Conservation (phyloP, 2,113 vertebrate species). For the Paramormyrops kingsleyae region DNA sequence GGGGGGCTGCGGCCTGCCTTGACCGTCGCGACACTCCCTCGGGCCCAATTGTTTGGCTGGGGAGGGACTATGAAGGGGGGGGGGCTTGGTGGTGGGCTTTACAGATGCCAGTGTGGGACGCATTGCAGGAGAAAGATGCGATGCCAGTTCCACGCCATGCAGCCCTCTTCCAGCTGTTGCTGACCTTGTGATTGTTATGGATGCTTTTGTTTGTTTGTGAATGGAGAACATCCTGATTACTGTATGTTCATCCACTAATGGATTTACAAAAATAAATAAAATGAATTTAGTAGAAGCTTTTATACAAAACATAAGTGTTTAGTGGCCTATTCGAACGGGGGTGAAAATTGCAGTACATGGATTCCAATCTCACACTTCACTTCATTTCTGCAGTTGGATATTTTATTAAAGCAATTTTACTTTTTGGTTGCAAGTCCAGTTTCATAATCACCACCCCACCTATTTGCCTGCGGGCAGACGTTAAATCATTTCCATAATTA, state of each 20-base stretch:
- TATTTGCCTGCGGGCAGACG: not conserved
- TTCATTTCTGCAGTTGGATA: not conserved
- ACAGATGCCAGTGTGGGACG: not conserved
- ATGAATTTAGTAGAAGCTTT: not conserved
- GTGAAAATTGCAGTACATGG: not conserved
- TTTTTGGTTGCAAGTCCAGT: not conserved
- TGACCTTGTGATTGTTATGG: not conserved
- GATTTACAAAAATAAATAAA: not conserved
- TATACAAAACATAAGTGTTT: not conserved
- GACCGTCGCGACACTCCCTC: not conserved
- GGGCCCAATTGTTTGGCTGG: not conserved
- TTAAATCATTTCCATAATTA: not conserved
- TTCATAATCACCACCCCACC: not conserved
- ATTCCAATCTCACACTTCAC: not conserved
- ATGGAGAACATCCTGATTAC: not conserved
- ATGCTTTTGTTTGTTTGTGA: not conserved
- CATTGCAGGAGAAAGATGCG: not conserved
- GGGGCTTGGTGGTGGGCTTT: not conserved
- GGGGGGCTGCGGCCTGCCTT: not conserved
- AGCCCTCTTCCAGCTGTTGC: not conserved
- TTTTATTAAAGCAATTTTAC: not conserved
- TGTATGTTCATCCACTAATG: not conserved
- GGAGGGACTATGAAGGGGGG: not conserved
- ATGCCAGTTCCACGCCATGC: not conserved
- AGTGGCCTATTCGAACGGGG: not conserved